phyloP scores from a whole-genome alignment of 2,888 invertebrate species.

The Merodon equestris region DNA sequence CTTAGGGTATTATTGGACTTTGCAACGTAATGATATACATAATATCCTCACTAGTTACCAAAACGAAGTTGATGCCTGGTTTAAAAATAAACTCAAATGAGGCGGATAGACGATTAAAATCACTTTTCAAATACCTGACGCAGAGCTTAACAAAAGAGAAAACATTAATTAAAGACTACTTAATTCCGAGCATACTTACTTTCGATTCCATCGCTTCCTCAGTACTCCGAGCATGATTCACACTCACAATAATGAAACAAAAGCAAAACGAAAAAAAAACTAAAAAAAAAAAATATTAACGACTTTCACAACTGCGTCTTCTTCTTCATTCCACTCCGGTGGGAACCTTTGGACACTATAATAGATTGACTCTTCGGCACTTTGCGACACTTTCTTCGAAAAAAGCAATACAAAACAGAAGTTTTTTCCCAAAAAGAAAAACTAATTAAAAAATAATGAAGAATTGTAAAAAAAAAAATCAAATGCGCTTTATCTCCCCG shows the following conservation, averaged over 20 bases:
- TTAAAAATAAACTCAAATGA: too few species aligned
- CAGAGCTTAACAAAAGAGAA: too few species aligned
- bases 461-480: not conserved
- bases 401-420: constrained; percentile 14
- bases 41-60: too few species aligned
- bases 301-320: constrained; percentile 45
- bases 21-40: too few species aligned
- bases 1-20: too few species aligned
- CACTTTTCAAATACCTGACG: too few species aligned
- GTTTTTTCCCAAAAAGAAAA: constrained; percentile 24
- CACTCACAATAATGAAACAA: constrained; percentile 40
- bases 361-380: constrained; percentile 35
- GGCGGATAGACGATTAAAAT: too few species aligned
- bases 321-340: constrained; percentile 53
- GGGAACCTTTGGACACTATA: constrained; percentile 8
- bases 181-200: constrained; percentile 36
- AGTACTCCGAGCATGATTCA: constrained; percentile 62
- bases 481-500: constrained; percentile 29
- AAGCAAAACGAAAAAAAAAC: constrained; percentile 8
- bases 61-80: too few species aligned
- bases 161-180: too few species aligned
- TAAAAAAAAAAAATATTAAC: constrained; percentile 21
- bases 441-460: constrained; percentile 8
- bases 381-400: constrained; percentile 42
- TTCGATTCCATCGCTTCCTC: constrained; percentile 55